Percentiles rank a stretch among this genome's conserved stretches.
phyloP scores from a whole-genome alignment of 2,113 vertebrate species.

The Sporophila hypoxantha region DNA sequence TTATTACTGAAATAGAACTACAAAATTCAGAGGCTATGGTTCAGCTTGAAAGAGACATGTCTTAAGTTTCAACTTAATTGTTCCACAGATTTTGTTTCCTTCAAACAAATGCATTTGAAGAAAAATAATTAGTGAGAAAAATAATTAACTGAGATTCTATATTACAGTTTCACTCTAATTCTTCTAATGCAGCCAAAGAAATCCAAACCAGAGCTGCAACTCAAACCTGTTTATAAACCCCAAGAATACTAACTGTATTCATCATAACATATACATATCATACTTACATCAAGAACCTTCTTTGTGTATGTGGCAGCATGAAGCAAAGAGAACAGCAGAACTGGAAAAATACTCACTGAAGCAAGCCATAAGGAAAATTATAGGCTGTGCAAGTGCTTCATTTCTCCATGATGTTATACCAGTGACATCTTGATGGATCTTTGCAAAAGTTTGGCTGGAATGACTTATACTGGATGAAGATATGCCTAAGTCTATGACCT shows the following conservation, averaged over 20 bases:
- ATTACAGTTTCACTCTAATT: neutral
- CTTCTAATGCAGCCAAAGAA: neutral
- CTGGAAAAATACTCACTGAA: conserved; percentile 97
- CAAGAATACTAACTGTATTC: neutral
- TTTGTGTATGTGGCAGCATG: conserved; percentile 94
- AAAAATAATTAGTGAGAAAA: neutral
- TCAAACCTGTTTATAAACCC: neutral
- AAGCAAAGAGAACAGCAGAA: conserved; percentile 96
- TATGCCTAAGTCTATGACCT: neutral
- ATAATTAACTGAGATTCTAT: neutral
- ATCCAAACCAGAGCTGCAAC: neutral
- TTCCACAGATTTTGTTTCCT: neutral
- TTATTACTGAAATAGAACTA: neutral
- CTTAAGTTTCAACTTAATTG: neutral
- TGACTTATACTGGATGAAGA: neutral
- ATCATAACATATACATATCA: neutral
- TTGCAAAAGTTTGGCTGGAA: neutral
- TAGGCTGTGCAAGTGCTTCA: neutral
- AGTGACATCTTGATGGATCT: neutral
- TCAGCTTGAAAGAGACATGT: neutral
- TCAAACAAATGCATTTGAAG: neutral
- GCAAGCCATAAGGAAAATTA: conserved; percentile 73
- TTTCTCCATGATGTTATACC: neutral
- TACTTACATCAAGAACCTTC: conserved; percentile 96
- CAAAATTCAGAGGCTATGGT: neutral